Evolutionary conservation across 2,888 invertebrate species (phyloP), one percentile per base, ranked within the genome.

Genomic region (Aspidapion aeneum): DNA sequence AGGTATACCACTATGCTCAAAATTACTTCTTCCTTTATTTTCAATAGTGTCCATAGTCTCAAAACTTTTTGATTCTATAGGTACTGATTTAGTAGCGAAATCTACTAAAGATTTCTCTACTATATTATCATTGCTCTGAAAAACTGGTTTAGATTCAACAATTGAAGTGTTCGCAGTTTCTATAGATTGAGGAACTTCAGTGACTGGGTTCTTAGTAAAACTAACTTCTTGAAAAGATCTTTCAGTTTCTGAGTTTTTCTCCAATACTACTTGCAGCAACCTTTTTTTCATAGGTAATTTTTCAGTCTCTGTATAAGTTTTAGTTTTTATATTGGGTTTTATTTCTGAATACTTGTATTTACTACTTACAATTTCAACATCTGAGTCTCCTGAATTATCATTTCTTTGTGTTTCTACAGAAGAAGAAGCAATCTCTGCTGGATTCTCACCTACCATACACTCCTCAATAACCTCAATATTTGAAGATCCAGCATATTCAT

Each of bases 371-470:
- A 7, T 21, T 56, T 49, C 35, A 19, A 21, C 5, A 1, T 18
- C 20, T 35, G 21, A 58, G 3, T 9, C 16, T 12, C 58, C 49
- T 20, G 22, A 22, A 18, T 61, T 50, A 19, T 59, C 65, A n/a
- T n/a, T n/a, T n/a, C n/a, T n/a, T n/a, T n/a, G n/a, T n/a, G n/a
- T n/a, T n/a, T n/a, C n/a, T 58, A 61, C 67, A 21, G 54, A 54
- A 18, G 54, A 20, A 3, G 57, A 61, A 55, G 66, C 62, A 56
- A 66, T 64, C 22, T 63, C 49, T 60, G 60, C 63, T 21, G 62
- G 20, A 63, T 67, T 66, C 21, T 66, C 66, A n/a, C n/a, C n/a
- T 17, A 66, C 64, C 35, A 66, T 62, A 63, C 65, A 67, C 50
- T 67, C 67, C 57, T 66, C 67, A 50, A 67, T 66, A 18, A 67